Conservation (phyloP, 2,888 invertebrate genomes). For the Platynereis dumerilii region DNA sequence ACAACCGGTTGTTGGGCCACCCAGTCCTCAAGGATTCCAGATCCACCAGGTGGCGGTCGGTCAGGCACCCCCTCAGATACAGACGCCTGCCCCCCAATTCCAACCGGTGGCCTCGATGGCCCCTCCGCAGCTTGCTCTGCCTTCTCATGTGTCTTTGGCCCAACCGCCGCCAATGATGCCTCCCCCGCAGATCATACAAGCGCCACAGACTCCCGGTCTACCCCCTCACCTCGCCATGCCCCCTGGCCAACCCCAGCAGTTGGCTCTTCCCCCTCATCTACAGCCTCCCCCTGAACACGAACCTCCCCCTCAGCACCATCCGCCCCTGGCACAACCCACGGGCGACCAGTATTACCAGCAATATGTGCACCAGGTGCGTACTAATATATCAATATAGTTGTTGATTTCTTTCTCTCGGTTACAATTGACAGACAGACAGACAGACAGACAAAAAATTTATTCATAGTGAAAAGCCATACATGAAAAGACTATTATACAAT, state of each 20-base stretch:
- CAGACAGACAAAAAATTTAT: no score
- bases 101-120: conserved; percentile 10
- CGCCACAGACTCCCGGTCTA: no score
- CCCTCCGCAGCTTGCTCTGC: conserved; percentile 2
- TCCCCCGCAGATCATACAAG: conserved; percentile 7
- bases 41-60: no score
- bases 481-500: no score
- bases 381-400: neutral
- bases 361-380: conserved; percentile 21
- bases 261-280: neutral
- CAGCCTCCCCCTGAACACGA: neutral
- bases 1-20: no score
- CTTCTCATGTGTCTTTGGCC: conserved; percentile 8
- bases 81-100: conserved; percentile 2
- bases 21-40: no score
- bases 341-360: conserved; percentile 22
- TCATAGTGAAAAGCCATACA: no score
- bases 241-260: conserved; percentile 6
- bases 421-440: no score
- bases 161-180: conserved; percentile 14
- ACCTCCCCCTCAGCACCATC: conserved; percentile 1
- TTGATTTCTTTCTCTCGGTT: no score
- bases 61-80: no score
- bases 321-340: conserved; percentile 9
- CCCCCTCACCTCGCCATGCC: no score